phyloP scores from a whole-genome alignment of 1,140 invertebrate genomes.

The Hydropsyche tenuis region DNA sequence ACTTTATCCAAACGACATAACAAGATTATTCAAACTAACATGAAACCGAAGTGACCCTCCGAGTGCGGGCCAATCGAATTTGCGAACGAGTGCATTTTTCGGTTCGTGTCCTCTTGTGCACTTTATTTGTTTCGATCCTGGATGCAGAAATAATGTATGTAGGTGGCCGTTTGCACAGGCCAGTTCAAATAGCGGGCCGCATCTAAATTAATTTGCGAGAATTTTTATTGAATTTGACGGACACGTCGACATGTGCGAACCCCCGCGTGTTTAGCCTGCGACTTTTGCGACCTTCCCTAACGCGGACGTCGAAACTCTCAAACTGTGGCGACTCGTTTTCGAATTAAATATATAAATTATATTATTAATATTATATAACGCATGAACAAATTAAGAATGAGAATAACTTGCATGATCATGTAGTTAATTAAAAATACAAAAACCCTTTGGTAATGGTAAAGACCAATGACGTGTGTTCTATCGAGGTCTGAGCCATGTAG shows the following conservation, averaged over 20 bases:
- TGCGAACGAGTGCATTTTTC: background rate
- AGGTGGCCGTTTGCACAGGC: background rate
- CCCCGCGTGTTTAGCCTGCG: slow-evolving; percentile 34
- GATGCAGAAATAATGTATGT: background rate
- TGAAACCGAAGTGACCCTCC: too few species aligned
- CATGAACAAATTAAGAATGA: too few species aligned
- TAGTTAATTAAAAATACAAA: too few species aligned
- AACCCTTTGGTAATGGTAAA: too few species aligned
- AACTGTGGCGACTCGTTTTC: background rate
- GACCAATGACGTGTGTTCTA: too few species aligned
- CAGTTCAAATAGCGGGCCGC: slow-evolving; percentile 36
- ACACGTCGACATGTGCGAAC: slow-evolving; percentile 37
- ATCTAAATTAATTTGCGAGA: slow-evolving; percentile 47
- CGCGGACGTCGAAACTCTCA: background rate
- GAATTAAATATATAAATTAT: too few species aligned
- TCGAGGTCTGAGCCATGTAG: too few species aligned
- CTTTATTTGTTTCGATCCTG: background rate
- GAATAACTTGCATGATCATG: too few species aligned
- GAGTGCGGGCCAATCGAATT: too few species aligned
- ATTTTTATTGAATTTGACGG: slow-evolving; percentile 48
- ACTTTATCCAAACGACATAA: too few species aligned
- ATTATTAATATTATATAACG: too few species aligned
- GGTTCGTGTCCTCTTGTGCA: background rate
- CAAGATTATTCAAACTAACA: too few species aligned
- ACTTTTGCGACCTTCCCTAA: slow-evolving; percentile 20